phyloP scores from a whole-genome alignment of 2,888 invertebrate species.

The Apeira syringaria region DNA sequence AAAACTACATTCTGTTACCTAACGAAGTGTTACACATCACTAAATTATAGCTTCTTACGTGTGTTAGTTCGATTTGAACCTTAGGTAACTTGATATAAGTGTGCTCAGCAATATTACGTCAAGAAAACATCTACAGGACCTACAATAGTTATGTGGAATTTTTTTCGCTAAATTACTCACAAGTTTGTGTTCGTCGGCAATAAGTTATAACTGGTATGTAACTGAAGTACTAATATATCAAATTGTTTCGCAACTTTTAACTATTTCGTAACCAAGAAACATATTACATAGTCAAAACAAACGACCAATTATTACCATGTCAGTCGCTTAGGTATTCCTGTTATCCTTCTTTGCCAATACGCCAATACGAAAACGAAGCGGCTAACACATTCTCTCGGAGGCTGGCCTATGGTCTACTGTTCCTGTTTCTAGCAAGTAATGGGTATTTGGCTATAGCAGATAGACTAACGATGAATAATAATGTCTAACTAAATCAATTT shows the following conservation, averaged over 20 bases:
- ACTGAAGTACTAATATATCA: neutral
- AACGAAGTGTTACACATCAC: neutral
- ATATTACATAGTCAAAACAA: no score
- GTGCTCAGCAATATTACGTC: neutral
- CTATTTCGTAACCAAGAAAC: neutral
- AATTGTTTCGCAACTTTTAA: neutral
- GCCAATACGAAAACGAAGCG: no score
- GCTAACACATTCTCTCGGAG: no score
- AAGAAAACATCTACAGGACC: no score
- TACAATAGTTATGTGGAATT: no score
- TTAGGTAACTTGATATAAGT: slow-evolving; percentile 7
- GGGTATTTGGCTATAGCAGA: neutral
- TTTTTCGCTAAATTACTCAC: slow-evolving; percentile 10
- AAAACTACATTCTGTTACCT: slow-evolving; percentile 4
- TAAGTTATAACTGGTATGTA: slow-evolving; percentile 3
- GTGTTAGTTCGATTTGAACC: neutral
- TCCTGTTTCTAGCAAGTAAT: neutral
- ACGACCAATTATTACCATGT: no score
- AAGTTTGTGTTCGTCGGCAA: slow-evolving; percentile 1
- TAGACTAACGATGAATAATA: slow-evolving; percentile 20
- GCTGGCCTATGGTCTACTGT: no score
- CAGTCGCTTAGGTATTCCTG: no score
- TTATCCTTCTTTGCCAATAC: no score
- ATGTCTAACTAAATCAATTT: slow-evolving; percentile 5
- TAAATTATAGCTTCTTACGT: neutral